A percentile compares a stretch with the other conserved stretches of the same genome.
Evolutionary conservation across 2,797 vertebrate species (phyloP).

Genomic region (Paguma larvata): DNA sequence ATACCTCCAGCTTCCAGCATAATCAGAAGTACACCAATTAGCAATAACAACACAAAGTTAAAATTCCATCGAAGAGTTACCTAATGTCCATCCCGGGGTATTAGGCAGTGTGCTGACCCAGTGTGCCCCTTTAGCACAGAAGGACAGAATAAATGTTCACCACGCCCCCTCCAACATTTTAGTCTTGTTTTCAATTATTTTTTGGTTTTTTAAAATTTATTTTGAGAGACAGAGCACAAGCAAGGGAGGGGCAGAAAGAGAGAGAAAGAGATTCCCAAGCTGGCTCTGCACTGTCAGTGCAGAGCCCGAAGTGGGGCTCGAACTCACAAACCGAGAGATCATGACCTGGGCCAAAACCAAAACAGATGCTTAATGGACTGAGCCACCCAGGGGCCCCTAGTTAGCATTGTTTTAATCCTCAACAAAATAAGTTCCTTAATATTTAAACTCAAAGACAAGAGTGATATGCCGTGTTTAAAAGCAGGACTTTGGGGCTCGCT

Average conservation of each 20-base stretch:
- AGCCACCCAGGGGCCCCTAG: too few relatives aligned
- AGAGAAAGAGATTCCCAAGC: too few relatives aligned
- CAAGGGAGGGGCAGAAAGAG: too few relatives aligned
- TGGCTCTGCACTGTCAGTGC: too few relatives aligned
- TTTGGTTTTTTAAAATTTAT: too few relatives aligned
- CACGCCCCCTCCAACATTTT: conserved; percentile 6
- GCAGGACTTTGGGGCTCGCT: not conserved
- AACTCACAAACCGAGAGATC: too few relatives aligned
- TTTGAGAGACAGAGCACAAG: too few relatives aligned
- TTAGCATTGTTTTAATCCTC: conserved; percentile 60
- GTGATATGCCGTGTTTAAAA: not conserved
- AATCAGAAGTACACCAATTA: conserved; percentile 78
- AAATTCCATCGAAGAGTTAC: conserved; percentile 71
- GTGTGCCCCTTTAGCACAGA: not conserved
- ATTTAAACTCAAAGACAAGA: conserved; percentile 63
- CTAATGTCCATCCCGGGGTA: conserved; percentile 53
- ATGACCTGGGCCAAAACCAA: too few relatives aligned
- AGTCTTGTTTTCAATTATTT: too few relatives aligned
- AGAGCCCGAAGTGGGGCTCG: too few relatives aligned
- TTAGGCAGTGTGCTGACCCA: not conserved
- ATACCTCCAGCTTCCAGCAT: conserved; percentile 57
- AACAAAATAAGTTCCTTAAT: conserved; percentile 63
- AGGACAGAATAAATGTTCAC: conserved; percentile 39
- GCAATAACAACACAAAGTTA: conserved; percentile 75
- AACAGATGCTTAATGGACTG: too few relatives aligned